Conservation (phyloP, 2,113 vertebrate genomes). For the Peucedramus taeniatus region DNA sequence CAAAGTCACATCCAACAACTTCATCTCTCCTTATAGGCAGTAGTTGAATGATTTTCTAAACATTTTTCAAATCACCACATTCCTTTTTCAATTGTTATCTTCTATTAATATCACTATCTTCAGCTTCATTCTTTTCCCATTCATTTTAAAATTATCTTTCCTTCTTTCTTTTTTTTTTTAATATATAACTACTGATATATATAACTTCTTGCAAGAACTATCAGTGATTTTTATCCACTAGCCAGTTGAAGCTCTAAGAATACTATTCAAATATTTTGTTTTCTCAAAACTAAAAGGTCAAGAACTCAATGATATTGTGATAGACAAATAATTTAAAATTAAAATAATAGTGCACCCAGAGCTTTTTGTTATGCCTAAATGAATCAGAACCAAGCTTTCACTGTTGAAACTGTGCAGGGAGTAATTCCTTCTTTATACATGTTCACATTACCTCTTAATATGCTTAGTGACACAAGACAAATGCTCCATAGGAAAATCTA, state of each 20-base stretch:
- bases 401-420: background rate
- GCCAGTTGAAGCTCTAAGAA: background rate
- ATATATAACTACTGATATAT: background rate
- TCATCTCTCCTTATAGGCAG: background rate
- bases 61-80: background rate
- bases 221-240: background rate
- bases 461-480: background rate
- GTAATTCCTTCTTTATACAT: background rate
- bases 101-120: background rate
- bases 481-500: background rate
- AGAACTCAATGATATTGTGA: background rate
- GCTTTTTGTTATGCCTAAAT: background rate
- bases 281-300: background rate
- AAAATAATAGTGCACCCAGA: background rate
- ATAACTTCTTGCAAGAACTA: background rate
- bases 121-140: background rate
- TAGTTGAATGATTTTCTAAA: background rate
- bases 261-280: background rate
- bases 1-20: background rate
- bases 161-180: background rate
- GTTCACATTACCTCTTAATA: background rate
- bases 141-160: background rate
- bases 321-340: constrained; percentile 21
- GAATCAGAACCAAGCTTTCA: constrained; percentile 18
- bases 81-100: background rate